phyloP scores from a whole-genome alignment of 2,113 vertebrate species.

The Progne subis region DNA sequence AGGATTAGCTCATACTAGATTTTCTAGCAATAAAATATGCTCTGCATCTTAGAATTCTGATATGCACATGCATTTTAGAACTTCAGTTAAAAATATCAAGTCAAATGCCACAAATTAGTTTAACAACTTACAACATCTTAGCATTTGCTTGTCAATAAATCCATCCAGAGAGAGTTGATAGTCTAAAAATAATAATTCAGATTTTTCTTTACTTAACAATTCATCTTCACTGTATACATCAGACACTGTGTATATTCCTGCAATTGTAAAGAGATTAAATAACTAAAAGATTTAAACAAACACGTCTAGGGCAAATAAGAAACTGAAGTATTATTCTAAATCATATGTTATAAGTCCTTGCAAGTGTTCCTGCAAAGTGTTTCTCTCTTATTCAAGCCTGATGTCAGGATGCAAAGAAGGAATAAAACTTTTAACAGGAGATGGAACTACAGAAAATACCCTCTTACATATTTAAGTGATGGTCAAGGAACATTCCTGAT shows the following conservation, averaged over 20 bases:
- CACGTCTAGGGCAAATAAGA: background rate
- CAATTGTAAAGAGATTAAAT: background rate
- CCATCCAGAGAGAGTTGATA: background rate
- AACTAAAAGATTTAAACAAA: background rate
- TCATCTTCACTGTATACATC: background rate
- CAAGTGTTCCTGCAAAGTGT: background rate
- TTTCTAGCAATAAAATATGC: background rate
- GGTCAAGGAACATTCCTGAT: background rate
- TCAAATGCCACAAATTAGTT: background rate
- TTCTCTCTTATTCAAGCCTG: background rate
- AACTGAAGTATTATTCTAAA: background rate
- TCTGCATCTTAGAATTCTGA: background rate
- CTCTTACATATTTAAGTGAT: background rate
- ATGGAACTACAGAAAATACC: background rate
- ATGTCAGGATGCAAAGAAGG: background rate
- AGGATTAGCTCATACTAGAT: background rate
- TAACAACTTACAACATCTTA: background rate
- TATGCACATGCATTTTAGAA: background rate
- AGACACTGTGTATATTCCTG: background rate
- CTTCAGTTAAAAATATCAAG: background rate
- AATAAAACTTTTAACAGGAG: background rate
- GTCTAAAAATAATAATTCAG: background rate
- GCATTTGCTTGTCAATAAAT: background rate
- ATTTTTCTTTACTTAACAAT: background rate
- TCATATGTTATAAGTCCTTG: background rate